These are phyloP conservation scores for Luffia ferchaultella DNA, from an alignment of 2,888 invertebrate genomes.

Conservation along the genomic window DNA sequence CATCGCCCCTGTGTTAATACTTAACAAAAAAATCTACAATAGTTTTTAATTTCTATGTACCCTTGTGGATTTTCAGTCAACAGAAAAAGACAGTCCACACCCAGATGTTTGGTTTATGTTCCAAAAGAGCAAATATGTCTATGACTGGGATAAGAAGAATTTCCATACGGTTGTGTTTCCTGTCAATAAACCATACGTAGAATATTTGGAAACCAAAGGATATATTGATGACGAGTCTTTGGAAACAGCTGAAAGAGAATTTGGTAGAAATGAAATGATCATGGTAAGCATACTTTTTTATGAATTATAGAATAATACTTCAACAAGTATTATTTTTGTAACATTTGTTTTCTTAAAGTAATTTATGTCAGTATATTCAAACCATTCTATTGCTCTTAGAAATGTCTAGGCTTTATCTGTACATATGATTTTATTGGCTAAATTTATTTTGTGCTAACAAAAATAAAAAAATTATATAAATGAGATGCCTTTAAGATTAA, in stretches of 20 bases:
- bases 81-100: constrained; percentile 49
- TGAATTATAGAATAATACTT: neutral
- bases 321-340: neutral
- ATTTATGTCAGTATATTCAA: neutral
- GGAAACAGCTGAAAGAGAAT: constrained; percentile 77
- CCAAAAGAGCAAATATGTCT: constrained; percentile 97
- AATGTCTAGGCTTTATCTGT: too few species aligned
- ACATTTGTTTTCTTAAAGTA: neutral
- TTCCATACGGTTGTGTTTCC: constrained; percentile 91
- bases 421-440: too few species aligned
- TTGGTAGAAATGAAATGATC: constrained; percentile 87
- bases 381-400: too few species aligned
- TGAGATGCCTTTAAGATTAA: too few species aligned
- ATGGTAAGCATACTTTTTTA: too few species aligned
- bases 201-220: constrained; percentile 87
- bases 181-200: constrained; percentile 70
- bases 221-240: constrained; percentile 85
- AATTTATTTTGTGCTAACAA: too few species aligned
- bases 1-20: too few species aligned
- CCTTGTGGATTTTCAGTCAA: constrained; percentile 43
- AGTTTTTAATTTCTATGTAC: too few species aligned
- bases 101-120: constrained; percentile 88
- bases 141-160: constrained; percentile 80
- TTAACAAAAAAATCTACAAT: too few species aligned
- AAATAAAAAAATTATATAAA: too few species aligned